These are phyloP conservation scores for Drosophila atripex DNA, from an alignment of 2,888 invertebrate species.

Conservation along the genomic window DNA sequence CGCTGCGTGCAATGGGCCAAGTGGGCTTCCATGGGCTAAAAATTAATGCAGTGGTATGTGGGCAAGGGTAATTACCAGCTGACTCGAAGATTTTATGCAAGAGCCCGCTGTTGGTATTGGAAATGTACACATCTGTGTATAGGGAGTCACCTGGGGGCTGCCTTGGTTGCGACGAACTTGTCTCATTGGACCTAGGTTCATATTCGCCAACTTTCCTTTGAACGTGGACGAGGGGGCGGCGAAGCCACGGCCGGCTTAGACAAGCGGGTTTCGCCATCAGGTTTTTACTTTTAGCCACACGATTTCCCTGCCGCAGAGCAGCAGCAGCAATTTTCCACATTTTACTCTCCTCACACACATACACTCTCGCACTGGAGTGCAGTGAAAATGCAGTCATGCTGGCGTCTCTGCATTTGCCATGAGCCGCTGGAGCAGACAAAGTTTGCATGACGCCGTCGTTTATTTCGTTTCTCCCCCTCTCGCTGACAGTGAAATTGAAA, in stretches of 20 bases:
- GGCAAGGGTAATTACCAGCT: not conserved
- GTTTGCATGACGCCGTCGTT: slow-evolving; percentile 73
- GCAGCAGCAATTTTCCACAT: slow-evolving; percentile 18
- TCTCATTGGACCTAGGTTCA: not conserved
- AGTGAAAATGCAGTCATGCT: slow-evolving; percentile 76
- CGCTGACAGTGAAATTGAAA: slow-evolving; percentile 55
- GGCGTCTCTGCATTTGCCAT: slow-evolving; percentile 58
- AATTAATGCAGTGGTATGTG: slow-evolving; percentile 48
- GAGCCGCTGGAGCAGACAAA: slow-evolving; percentile 68
- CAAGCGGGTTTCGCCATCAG: slow-evolving; percentile 9
- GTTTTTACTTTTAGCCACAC: slow-evolving; percentile 63
- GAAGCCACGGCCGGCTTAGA: not conserved
- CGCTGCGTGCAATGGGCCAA: slow-evolving; percentile 55
- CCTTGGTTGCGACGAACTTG: not conserved
- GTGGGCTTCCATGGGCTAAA: slow-evolving; percentile 65
- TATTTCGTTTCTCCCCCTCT: slow-evolving; percentile 61
- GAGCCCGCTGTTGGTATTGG: not conserved
- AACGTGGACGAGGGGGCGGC: not conserved
- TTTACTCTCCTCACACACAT: slow-evolving; percentile 5
- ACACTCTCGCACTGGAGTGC: slow-evolving; percentile 43
- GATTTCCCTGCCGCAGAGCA: slow-evolving; percentile 17
- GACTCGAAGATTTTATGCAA: not conserved
- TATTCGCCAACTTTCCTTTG: slow-evolving; percentile 2
- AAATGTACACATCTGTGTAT: not conserved
- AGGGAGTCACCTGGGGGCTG: not conserved